A percentile compares a stretch with the other conserved stretches of the same genome.
phyloP scores from a whole-genome alignment of 2,113 vertebrate species.

The Hippocampus zosterae region DNA sequence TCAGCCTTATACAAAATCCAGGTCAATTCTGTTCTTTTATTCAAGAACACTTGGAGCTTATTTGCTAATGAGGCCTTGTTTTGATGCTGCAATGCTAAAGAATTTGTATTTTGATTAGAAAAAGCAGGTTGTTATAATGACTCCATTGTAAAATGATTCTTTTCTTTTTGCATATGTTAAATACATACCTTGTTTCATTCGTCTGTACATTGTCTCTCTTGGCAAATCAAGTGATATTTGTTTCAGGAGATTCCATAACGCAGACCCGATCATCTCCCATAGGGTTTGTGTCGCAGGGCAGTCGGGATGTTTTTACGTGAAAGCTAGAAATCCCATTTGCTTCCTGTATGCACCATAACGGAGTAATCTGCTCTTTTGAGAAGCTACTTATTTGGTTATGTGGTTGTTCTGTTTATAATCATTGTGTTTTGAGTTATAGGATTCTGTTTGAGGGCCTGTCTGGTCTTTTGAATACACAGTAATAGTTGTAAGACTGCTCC shows the following conservation, averaged over 20 bases:
- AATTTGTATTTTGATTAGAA: neutral
- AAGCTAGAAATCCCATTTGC: slow-evolving; percentile 12
- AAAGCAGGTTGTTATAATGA: neutral
- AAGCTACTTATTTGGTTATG: slow-evolving; percentile 2
- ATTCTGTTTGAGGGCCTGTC: slow-evolving; percentile 10
- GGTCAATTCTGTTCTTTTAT: slow-evolving; percentile 70
- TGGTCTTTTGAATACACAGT: slow-evolving; percentile 24
- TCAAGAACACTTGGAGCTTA: slow-evolving; percentile 60
- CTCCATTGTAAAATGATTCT: neutral
- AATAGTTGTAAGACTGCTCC: slow-evolving; percentile 45
- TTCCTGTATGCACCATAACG: slow-evolving; percentile 14
- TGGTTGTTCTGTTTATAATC: slow-evolving; percentile 4
- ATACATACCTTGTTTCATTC: slow-evolving; percentile 2
- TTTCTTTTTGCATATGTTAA: slow-evolving; percentile 4
- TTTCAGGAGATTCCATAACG: neutral
- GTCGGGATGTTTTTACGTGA: slow-evolving; percentile 26
- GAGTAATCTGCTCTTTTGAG: neutral
- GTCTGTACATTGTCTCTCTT: slow-evolving; percentile 17
- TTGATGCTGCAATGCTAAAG: neutral
- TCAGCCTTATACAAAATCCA: slow-evolving; percentile 75
- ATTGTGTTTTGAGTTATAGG: neutral
- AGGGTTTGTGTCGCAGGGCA: slow-evolving; percentile 12
- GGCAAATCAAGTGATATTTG: slow-evolving; percentile 16
- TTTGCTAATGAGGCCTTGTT: slow-evolving; percentile 6
- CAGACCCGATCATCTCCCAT: slow-evolving; percentile 18